phyloP scores from a whole-genome alignment of 2,113 vertebrate species.

The Plecotus auritus region DNA sequence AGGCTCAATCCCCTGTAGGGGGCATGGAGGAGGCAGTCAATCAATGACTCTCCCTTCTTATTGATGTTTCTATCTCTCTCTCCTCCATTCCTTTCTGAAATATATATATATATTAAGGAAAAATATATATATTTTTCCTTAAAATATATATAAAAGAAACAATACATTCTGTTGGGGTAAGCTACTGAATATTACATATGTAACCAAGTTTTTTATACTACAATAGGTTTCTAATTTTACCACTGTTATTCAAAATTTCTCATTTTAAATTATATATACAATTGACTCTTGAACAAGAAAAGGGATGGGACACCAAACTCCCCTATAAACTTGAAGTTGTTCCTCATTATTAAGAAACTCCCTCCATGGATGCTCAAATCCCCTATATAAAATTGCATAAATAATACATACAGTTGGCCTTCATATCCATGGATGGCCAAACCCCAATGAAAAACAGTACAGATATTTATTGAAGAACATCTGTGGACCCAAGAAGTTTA shows the following conservation, averaged over 20 bases:
- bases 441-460: neutral
- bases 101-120: too few relatives aligned
- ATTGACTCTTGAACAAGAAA: neutral
- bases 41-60: too few relatives aligned
- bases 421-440: neutral
- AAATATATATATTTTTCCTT: too few relatives aligned
- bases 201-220: neutral
- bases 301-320: neutral
- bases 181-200: neutral
- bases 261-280: neutral
- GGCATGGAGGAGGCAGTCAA: too few relatives aligned
- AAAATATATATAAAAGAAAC: neutral
- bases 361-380: neutral
- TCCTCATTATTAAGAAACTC: neutral
- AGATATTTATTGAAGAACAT: neutral
- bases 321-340: neutral
- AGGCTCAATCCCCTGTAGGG: too few relatives aligned
- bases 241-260: neutral
- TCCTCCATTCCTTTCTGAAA: too few relatives aligned
- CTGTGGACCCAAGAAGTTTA: neutral
- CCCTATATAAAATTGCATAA: neutral
- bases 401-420: neutral
- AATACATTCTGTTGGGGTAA: neutral
- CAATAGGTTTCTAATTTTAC: neutral
- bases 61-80: too few relatives aligned